Base-by-base conservation (phyloP, 35 echinoderm and acorn worm species). In the Eucidaris tribuloides region DNA sequence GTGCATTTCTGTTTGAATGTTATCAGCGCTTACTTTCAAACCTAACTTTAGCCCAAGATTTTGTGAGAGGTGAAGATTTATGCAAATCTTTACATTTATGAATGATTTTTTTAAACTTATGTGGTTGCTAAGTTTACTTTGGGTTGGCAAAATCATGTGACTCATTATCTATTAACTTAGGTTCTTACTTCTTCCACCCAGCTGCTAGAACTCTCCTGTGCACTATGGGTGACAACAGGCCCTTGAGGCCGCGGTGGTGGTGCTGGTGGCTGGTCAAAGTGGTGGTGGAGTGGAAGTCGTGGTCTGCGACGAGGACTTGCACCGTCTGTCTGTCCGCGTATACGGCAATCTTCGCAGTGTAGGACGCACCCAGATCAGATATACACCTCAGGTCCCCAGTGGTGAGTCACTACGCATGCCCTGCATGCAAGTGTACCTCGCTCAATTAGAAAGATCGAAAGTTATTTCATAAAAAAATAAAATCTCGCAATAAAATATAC, bases 331-430 rank as follows among this genome's bases (percentile, higher is more conserved):
- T 90, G 50, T 30, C 76, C 33, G 9, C 78, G 83, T 32, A 89
- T 78, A 2, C 87, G 88, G 38, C 84, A 87, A 46, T 99, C 96
- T 36, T 93, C 96, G 44, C 96, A 99, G 25, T 85, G 84, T 3
- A 91, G 96, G 15, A 84, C 79, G 0, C n/a, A n/a, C 88, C 87
- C 11, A 61, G 30, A 13, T 77, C 48, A 65, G 42, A 79, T 0
- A 93, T 91, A 11, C 71, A 58, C 23, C 93, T 44, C 3, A 78
- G 91, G 25, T 93, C 79, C 96, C 96, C 22, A 99, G 80, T 0
- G 96, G 96, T 1, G 90, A 99, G 42, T 88, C 84, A 19, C 64
- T 66, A 5, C 86, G 84, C 96, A 93, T 0, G 96, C 96, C 29
- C 65, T 36, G 24, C 90, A 27, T 99, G 90, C 3, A 99, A 63